Evolutionary conservation across 2,888 invertebrate genomes (phyloP), one percentile per base, ranked within the genome.

Genomic region (Biston stratarius): DNA sequence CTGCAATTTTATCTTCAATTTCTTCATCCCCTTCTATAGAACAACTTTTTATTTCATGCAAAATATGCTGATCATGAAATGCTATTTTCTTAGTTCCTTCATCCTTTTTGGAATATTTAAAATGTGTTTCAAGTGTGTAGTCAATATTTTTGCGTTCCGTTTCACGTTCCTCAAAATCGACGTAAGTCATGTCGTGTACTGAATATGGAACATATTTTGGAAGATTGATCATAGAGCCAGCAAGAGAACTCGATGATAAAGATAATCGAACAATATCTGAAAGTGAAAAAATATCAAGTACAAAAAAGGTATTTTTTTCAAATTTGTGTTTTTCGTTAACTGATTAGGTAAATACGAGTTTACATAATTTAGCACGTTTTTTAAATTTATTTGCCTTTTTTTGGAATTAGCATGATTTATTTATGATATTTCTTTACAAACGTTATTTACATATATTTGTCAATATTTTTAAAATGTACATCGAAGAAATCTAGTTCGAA

Each of bases 241-340:
- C 86, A 0, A 88, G 78, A 0, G 87, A 84, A 0, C 77, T 75
- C 0, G 85, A 84, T 0, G 89, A 89, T 5, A 75, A 77, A 0
- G 55, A 44, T 44, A 33, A 3, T 24, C 82, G 78, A 10, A 49
- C 44, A n/a, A 77, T n/a, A 72, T 73, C 83, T 81, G 72, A 34
- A 69, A 64, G 55, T 10, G 8, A 42, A 52, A 40, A 11, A 10
- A 40, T 10, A 6, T 24, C 48, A 15, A 3, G 10, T 48, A 8
- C 24, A 3, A 9, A 15, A 48, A 48, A 7, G 14, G 8, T 15
- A 2, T 24, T 24, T 24, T 24, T 24, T 24, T 24, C 24, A 24
- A 24, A 24, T 24, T 24, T 24, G 3, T 24, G 24, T 24, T 24
- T n/a, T n/a, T n/a, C n/a, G n/a, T n/a, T n/a, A n/a, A n/a, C n/a